Evolutionary conservation across 2,797 vertebrate species (phyloP), one percentile per base, ranked within the genome.

Genomic region (Cyclopterus lumpus): DNA sequence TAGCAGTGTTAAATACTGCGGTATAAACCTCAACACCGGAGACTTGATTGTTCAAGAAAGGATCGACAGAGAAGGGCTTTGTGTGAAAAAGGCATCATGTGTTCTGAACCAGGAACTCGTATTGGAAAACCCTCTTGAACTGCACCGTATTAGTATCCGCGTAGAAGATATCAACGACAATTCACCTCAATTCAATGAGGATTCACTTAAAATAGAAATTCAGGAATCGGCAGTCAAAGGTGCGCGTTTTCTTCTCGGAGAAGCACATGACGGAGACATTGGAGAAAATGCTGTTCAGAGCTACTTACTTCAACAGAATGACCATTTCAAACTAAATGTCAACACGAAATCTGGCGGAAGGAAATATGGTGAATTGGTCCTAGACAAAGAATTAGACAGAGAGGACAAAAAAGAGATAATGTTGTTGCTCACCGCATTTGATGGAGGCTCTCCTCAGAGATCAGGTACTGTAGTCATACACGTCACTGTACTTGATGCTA

Each of bases 161-260:
- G 88, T 95, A 49, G 73, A 85, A 3, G 95, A 95, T 63, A 85
- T 95, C 22, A 95, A 95, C 82, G 95, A 95, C 26, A 95, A 95
- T 51, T 68, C 82, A 2, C 95, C 95, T 0, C 85, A 83, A 24
- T 95, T 95, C 77, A 84, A 88, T 6, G 89, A 88, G 6, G 90
- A 93, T 0, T 83, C 85, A 7, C 72, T 94, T 1, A 78, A 51
- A 18, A 57, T 95, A 24, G 94, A 95, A 75, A 88, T 95, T 0
- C 76, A 0, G 0, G 94, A 96, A 81, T 93, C 85, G 0, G 91
- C 93, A 0, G 49, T 0, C 0, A 80, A 71, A 8, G 94, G 94
- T 4, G 84, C 83, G 0, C 80, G 83, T 0, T 92, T 94, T 69
- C 67, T 80, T 0, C 67, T 96, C 0, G 93, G 88, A 3, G 93